Evolutionary conservation across 2,888 invertebrate species (phyloP), one percentile per base, ranked within the genome.

Genomic region (Apotomis betuletana): DNA sequence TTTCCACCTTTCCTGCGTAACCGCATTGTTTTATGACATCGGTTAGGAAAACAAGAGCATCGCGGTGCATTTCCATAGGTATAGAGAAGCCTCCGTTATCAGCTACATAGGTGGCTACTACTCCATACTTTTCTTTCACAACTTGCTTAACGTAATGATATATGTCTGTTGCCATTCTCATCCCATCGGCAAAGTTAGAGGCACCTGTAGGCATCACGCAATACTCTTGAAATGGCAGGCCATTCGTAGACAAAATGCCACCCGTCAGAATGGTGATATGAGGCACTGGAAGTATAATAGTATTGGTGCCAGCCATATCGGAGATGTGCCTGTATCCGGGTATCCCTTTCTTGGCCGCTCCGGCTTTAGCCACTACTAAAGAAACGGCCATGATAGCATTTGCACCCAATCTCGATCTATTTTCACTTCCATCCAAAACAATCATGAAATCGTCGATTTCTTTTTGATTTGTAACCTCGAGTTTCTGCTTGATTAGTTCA

Each of bases 31-130:
- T 96, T 81, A 99, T 99, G 76, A 98, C 98, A 74, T 96, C 96
- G 15, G 94, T 95, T 78, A 99, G 96, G 74, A 99, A 95, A 71
- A 95, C 91, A 52, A 99, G 93, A 59, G 97, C 98, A 90, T 99
- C 99, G 88, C 98, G 97, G 91, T 99, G 98, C 86, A 97, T 97
- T 78, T 96, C 95, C 80, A 99, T 97, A 84, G 99, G 99, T 73
- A 99, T 98, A 57, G 99, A 98, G 87, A 99, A 99, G 69, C 99
- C 99, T 85, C 99, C 99, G 86, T 97, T 98, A 90, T 99, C 98
- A 77, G 98, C 98, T 1, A 99, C 99, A 79, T 98, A 97, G 8
- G 98, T 97, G 55, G 96, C 96, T 89, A 99, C 98, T 77, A 98
- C 95, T 73, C 98, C 98, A 83, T 96, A 97, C 90, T 98, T 98